Conservation (phyloP, 2,888 invertebrate species). For the Microplitis manilae region DNA sequence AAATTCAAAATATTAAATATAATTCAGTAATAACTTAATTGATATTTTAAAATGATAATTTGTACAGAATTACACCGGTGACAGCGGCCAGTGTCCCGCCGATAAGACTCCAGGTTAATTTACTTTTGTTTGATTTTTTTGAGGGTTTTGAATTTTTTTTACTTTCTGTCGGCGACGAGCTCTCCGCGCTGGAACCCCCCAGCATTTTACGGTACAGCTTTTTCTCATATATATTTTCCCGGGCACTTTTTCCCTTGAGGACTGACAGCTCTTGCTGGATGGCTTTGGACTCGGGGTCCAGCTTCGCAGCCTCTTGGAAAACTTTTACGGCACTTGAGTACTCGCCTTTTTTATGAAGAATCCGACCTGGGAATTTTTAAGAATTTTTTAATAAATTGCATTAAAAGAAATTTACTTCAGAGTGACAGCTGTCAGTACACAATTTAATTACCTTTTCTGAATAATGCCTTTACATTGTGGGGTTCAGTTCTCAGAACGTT, state of each 20-base stretch:
- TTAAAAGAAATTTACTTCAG: slow-evolving; percentile 7
- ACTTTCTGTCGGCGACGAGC: slow-evolving; percentile 24
- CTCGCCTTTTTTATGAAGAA: slow-evolving; percentile 80
- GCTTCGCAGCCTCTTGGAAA: slow-evolving; percentile 76
- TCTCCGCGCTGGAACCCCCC: slow-evolving; percentile 60
- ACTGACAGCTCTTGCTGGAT: slow-evolving; percentile 76
- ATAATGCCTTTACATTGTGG: slow-evolving; percentile 91
- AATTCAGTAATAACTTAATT: background rate
- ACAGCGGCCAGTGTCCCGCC: slow-evolving; percentile 80
- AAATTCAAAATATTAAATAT: background rate
- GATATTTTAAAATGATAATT: slow-evolving; percentile 71
- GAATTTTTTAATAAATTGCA: background rate
- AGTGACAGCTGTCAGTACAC: background rate
- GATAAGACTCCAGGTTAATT: slow-evolving; percentile 80
- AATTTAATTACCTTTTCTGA: slow-evolving; percentile 82
- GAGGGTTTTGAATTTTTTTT: slow-evolving; percentile 36
- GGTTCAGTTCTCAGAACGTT: slow-evolving; percentile 89
- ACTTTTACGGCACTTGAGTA: slow-evolving; percentile 80
- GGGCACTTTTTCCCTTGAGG: slow-evolving; percentile 74
- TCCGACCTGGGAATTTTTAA: slow-evolving; percentile 71
- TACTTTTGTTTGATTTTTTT: slow-evolving; percentile 43
- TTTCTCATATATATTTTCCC: slow-evolving; percentile 77
- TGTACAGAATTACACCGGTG: slow-evolving; percentile 82
- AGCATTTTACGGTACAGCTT: slow-evolving; percentile 81
- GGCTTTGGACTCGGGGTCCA: slow-evolving; percentile 78